phyloP scores from a whole-genome alignment of 2,113 vertebrate species.

The Fregetta grallaria region DNA sequence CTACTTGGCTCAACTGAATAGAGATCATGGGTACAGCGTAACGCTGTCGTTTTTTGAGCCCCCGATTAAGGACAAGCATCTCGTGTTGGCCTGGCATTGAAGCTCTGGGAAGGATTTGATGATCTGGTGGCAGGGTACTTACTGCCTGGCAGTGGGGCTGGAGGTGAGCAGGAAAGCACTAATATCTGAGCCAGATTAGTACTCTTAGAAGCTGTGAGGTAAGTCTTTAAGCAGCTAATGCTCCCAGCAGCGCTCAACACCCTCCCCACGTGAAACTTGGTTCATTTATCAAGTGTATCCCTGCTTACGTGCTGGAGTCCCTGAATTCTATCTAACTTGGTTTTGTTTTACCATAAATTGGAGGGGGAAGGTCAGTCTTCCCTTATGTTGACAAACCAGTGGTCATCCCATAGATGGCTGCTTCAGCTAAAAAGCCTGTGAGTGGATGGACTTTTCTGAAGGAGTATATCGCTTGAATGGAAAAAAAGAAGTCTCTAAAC shows the following conservation, averaged over 20 bases:
- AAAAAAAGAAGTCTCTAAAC: background rate
- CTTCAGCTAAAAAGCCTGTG: background rate
- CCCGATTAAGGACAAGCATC: background rate
- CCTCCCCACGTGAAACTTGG: background rate
- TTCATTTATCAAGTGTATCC: background rate
- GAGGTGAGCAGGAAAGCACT: conserved; percentile 1
- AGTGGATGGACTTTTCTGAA: background rate
- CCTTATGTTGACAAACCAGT: background rate
- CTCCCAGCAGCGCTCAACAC: background rate
- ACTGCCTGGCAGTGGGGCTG: background rate
- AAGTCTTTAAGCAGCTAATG: conserved; percentile 53
- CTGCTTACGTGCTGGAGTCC: background rate
- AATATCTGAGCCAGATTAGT: conserved; percentile 44
- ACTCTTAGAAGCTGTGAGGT: conserved; percentile 32
- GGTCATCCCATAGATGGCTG: background rate
- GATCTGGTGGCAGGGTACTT: background rate
- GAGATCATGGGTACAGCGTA: background rate
- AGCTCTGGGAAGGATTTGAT: background rate
- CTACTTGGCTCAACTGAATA: background rate
- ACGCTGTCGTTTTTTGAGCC: background rate
- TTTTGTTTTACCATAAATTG: background rate
- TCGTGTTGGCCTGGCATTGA: background rate
- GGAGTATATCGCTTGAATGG: background rate
- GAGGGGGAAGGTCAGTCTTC: background rate
- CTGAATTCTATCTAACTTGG: background rate